Evolutionary conservation across 2,888 invertebrate genomes (phyloP).

Genomic region (Chloroclystis v-ata): DNA sequence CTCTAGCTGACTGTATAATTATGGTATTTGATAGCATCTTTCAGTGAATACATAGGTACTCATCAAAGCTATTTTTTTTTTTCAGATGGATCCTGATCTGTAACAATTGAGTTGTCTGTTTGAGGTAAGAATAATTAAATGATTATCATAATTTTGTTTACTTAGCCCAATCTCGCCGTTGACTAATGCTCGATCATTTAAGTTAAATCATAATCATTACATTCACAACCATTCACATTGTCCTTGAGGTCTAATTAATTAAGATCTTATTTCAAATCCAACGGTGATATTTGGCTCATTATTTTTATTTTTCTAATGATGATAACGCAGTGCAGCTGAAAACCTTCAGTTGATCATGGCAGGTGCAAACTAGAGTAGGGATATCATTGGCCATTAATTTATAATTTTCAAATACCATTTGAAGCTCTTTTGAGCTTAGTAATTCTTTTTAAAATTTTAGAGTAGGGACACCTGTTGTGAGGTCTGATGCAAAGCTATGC

Average conservation of each 20-base stretch:
- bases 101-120: too few species aligned
- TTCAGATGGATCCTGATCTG: conserved; percentile 13
- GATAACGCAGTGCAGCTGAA: conserved; percentile 75
- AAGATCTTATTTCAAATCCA: too few species aligned
- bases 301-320: conserved; percentile 42
- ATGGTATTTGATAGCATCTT: too few species aligned
- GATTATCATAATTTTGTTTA: too few species aligned
- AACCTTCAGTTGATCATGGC: conserved; percentile 57
- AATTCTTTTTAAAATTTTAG: conserved; percentile 46
- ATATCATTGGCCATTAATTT: conserved; percentile 20
- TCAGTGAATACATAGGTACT: too few species aligned
- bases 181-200: too few species aligned
- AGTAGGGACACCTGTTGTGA: conserved; percentile 60
- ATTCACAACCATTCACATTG: too few species aligned
- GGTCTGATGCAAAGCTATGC: conserved; percentile 57
- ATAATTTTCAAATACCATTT: conserved; percentile 19
- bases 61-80: background rate
- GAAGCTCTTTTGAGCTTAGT: conserved; percentile 7
- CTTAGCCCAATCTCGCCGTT: too few species aligned
- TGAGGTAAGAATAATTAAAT: background rate
- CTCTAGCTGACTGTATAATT: conserved; percentile 60
- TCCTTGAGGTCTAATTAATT: too few species aligned
- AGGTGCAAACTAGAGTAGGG: conserved; percentile 47
- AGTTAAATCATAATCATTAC: too few species aligned
- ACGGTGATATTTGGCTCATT: too few species aligned